Percentiles rank a stretch among this genome's conserved stretches.
phyloP scores from a whole-genome alignment of 2,888 invertebrate species.

The Drosophila subquinaria region DNA sequence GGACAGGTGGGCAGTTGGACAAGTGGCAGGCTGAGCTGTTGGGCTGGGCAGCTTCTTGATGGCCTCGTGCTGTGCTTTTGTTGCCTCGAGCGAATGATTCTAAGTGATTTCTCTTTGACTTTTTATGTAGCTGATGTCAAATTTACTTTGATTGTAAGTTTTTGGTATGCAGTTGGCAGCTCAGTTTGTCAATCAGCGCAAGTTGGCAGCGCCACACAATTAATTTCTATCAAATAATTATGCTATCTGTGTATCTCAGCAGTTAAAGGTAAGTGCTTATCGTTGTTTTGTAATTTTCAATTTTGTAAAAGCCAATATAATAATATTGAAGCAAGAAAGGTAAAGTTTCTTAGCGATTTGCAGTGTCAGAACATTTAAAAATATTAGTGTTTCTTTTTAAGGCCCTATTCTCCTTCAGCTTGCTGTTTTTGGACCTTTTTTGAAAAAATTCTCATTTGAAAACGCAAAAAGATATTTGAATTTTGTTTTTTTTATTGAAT shows the following conservation, averaged over 20 bases:
- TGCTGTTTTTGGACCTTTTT: too few species aligned
- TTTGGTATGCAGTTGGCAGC: conserved; percentile 53
- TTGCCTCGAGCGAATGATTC: conserved; percentile 59
- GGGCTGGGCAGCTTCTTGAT: conserved; percentile 44
- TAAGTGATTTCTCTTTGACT: conserved; percentile 62
- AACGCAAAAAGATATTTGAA: too few species aligned
- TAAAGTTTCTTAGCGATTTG: too few species aligned
- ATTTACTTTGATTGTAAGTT: conserved; percentile 46
- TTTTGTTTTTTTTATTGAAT: too few species aligned
- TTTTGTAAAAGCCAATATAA: too few species aligned
- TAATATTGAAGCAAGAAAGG: too few species aligned
- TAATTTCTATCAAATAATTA: neutral
- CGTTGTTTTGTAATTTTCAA: too few species aligned
- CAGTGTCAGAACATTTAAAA: too few species aligned
- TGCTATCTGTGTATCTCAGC: neutral
- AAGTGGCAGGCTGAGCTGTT: neutral
- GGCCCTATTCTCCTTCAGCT: too few species aligned
- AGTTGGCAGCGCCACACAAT: conserved; percentile 14
- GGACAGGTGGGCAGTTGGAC: conserved; percentile 13
- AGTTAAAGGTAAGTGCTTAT: too few species aligned
- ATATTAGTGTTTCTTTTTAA: too few species aligned
- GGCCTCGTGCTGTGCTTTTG: conserved; percentile 65
- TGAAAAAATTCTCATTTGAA: too few species aligned
- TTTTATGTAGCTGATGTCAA: conserved; percentile 51
- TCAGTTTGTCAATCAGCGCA: conserved; percentile 39